Evolutionary conservation across 1,140 invertebrate genomes (phyloP).

Genomic region (Drosophila equinoxialis): DNA sequence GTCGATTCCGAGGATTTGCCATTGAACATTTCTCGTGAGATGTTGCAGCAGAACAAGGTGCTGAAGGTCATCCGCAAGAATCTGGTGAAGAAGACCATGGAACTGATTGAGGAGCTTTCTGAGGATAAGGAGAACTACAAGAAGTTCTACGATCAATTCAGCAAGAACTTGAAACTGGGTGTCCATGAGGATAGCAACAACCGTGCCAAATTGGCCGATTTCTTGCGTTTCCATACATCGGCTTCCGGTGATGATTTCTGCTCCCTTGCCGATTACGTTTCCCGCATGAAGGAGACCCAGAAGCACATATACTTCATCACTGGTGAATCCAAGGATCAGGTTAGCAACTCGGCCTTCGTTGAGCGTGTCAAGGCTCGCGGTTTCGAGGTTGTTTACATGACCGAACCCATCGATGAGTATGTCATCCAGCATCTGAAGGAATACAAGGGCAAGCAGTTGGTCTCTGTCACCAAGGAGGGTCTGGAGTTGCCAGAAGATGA

Average conservation of each 20-base stretch:
- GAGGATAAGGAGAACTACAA: slow-evolving; percentile 99
- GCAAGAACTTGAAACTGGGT: slow-evolving; percentile 98
- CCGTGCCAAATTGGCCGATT: slow-evolving; percentile 95
- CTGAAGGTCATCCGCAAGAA: slow-evolving; percentile 99
- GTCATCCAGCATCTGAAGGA: slow-evolving; percentile 99
- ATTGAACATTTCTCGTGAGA: slow-evolving; percentile 99
- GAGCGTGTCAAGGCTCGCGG: slow-evolving; percentile 98
- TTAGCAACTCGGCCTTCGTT: slow-evolving; percentile 98
- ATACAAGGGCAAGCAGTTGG: slow-evolving; percentile 97
- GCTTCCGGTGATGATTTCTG: slow-evolving; percentile 96
- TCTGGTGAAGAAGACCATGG: slow-evolving; percentile 99
- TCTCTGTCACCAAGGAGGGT: slow-evolving; percentile 99
- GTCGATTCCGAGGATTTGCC: slow-evolving; percentile 99
- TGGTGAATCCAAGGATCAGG: slow-evolving; percentile 96
- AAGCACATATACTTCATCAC: slow-evolving; percentile 99
- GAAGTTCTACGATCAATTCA: slow-evolving; percentile 99
- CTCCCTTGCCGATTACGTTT: slow-evolving; percentile 97
- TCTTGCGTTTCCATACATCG: slow-evolving; percentile 96
- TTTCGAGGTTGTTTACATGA: slow-evolving; percentile 99
- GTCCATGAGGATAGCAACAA: slow-evolving; percentile 99
- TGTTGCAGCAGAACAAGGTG: slow-evolving; percentile 99
- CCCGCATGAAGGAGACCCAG: slow-evolving; percentile 99
- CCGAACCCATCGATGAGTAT: slow-evolving; percentile 99
- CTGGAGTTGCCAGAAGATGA: slow-evolving; percentile 97
- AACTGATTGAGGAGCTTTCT: slow-evolving; percentile 96